These are phyloP conservation scores for Regulus satrapa DNA, from an alignment of 2,113 vertebrate species.

Conservation along the genomic window DNA sequence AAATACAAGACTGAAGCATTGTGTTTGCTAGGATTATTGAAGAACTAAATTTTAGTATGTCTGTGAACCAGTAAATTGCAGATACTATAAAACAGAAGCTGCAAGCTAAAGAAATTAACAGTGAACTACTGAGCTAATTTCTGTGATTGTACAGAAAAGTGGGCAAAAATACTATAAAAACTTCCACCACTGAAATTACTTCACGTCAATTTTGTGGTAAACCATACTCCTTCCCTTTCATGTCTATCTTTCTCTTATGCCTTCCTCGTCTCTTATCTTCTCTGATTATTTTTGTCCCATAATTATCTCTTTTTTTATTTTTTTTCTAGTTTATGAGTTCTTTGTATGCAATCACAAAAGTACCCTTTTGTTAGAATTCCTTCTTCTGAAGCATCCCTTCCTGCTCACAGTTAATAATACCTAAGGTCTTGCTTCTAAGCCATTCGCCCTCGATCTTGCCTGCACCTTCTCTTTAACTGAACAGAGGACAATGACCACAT, in stretches of 20 bases:
- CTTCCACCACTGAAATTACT: not conserved
- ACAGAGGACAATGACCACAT: accelerated
- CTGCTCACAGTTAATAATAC: not conserved
- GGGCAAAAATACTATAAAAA: not conserved
- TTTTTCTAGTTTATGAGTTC: not conserved
- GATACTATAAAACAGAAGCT: not conserved
- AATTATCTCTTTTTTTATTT: not conserved
- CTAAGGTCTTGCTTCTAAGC: not conserved
- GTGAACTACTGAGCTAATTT: not conserved
- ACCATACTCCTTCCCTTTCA: not conserved
- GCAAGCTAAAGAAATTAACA: not conserved
- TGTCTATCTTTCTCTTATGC: not conserved
- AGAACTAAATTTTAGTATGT: not conserved
- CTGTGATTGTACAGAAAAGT: not conserved
- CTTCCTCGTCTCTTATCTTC: not conserved
- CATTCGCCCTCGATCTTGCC: not conserved
- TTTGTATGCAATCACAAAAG: not conserved
- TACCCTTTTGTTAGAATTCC: accelerated
- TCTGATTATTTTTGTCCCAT: not conserved
- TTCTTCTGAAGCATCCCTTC: not conserved
- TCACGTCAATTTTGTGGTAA: not conserved
- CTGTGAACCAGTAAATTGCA: not conserved
- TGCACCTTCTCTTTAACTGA: not conserved
- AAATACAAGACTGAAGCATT: not conserved
- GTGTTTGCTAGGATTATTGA: not conserved